Evolutionary conservation across 2,888 invertebrate genomes (phyloP), one percentile per base, ranked within the genome.

Genomic region (Eilema caniola): DNA sequence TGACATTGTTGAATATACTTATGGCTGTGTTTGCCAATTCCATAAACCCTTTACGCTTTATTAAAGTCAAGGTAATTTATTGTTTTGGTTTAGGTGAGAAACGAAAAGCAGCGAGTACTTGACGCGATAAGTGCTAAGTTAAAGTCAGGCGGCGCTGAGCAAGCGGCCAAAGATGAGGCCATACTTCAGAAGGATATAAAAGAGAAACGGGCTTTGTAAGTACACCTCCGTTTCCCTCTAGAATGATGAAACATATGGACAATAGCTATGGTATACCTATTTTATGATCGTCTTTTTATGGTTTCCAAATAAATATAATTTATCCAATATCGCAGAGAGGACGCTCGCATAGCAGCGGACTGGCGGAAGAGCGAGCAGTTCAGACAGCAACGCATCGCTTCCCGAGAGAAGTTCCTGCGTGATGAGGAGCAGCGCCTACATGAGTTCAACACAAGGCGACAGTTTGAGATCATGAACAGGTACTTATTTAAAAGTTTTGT

Each of bases 381-480:
- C 76, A 86, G 76, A 25, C 79, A 81, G 62, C 87, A 91, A 23
- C 91, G 92, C 53, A 62, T 87, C 16, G 89, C 89, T 31, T 76
- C 82, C 28, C 87, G 90, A 25, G 79, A 85, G 69, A 76, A 89
- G 77, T 89, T 83, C 84, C 86, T 92, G 80, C 82, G 77, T n/a
- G 91, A 92, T 20, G 91, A 95, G 80, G 84, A 76, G 65, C 85
- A 80, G 66, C 82, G 90, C 0, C 72, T 88, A 70, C 89, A 87
- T 71, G 88, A 92, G 62, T 81, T 89, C 72, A 80, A 91, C 74
- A 96, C 95, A 76, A 81, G 88, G 78, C 86, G 89, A 53, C 95
- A 95, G 83, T 96, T 96, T 96, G 95, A 95, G 72, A 89, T 96
- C 80, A 88, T 96, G 87, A 96, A 96, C 84, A 92, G 93, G 94